A percentile compares a stretch with the other conserved stretches of the same genome.
Conservation (phyloP, 2,797 vertebrate species). For the Danio albolineatus region DNA sequence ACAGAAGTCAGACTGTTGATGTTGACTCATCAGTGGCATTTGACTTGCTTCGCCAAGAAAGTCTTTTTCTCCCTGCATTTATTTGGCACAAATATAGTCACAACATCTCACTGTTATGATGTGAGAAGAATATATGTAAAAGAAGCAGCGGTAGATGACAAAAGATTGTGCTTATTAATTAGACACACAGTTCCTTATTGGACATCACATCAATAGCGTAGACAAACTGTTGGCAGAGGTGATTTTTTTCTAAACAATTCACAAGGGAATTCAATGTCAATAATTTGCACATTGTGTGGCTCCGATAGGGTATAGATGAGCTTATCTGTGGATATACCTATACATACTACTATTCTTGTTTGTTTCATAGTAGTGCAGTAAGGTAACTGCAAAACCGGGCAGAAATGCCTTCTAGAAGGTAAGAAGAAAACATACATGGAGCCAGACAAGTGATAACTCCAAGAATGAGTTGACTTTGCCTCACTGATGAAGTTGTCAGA, state of each 20-base stretch:
- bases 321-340: neutral
- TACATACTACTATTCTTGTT: neutral
- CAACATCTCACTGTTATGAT: no score
- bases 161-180: constrained; percentile 1
- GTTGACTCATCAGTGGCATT: no score
- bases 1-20: no score
- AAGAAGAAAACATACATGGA: neutral
- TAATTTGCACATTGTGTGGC: neutral
- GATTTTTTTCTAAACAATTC: neutral
- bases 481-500: constrained; percentile 32
- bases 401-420: neutral
- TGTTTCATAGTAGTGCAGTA: neutral
- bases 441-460: constrained; percentile 14
- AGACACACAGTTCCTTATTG: neutral
- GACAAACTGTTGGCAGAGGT: neutral
- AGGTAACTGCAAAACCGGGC: neutral
- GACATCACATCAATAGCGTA: constrained; percentile 1
- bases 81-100: no score
- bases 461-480: constrained; percentile 26
- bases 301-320: neutral
- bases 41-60: no score
- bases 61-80: no score
- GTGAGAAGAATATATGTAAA: neutral
- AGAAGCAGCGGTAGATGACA: neutral
- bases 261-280: neutral